Conservation (phyloP, 2,888 invertebrate genomes). For the Rhagonycha lutea region DNA sequence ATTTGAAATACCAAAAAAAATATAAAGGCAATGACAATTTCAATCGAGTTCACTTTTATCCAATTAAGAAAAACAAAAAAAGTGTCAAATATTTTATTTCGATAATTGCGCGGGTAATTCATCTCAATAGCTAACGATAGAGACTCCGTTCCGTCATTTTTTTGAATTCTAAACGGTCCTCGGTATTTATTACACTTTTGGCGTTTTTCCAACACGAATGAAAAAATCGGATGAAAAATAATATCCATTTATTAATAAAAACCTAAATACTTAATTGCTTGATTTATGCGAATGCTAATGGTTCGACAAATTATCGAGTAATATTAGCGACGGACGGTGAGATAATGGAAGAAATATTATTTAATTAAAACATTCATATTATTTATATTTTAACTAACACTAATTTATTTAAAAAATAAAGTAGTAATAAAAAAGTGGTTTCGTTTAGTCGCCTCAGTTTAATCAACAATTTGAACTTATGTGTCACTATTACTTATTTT, state of each 20-base stretch:
- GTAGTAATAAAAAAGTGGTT: neutral
- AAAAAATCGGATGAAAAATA: neutral
- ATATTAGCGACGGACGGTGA: neutral
- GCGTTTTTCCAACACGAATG: neutral
- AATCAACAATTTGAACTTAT: neutral
- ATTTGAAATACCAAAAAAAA: neutral
- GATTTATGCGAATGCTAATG: slow-evolving; percentile 1
- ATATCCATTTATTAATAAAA: neutral
- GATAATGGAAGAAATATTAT: slow-evolving; percentile 5
- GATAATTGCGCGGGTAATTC: neutral
- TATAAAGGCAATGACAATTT: neutral
- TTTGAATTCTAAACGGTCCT: neutral
- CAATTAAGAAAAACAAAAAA: neutral
- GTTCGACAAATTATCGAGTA: slow-evolving; percentile 1
- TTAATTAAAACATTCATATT: slow-evolving; percentile 3
- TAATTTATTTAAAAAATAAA: neutral
- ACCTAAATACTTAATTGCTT: neutral
- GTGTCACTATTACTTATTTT: neutral
- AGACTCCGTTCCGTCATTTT: neutral
- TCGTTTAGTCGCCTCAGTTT: neutral
- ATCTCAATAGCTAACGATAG: neutral
- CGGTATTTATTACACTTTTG: neutral
- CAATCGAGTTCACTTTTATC: neutral
- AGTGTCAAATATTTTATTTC: neutral
- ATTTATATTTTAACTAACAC: neutral